Evolutionary conservation across 1,140 invertebrate genomes (phyloP).

Genomic region (Lepidotrigona ventralis): DNA sequence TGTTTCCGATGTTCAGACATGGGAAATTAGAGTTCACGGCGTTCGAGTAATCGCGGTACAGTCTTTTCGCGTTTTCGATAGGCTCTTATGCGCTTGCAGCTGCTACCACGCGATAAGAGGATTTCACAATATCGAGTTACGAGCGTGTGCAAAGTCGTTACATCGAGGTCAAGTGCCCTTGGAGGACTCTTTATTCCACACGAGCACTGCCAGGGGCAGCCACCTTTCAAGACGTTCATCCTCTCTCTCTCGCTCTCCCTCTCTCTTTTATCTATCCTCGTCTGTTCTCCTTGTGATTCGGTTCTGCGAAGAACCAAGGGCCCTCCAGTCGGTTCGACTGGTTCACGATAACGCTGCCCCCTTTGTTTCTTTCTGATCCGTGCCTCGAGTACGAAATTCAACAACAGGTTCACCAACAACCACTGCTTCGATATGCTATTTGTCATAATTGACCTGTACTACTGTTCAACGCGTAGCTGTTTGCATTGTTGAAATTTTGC

Average conservation of each 20-base stretch:
- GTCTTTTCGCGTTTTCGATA: conserved; percentile 37
- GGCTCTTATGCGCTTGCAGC: conserved; percentile 42
- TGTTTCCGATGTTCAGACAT: background rate
- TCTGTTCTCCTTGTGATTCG: conserved; percentile 22
- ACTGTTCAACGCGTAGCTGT: background rate
- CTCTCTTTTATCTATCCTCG: conserved; percentile 10
- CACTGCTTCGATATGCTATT: background rate
- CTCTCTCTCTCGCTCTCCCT: conserved; percentile 23
- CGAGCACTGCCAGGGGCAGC: conserved; percentile 53
- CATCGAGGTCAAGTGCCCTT: conserved; percentile 56
- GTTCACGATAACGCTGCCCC: conserved; percentile 23
- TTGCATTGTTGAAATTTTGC: background rate
- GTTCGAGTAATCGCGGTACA: conserved; percentile 22
- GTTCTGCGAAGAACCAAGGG: conserved; percentile 40
- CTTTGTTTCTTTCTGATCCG: conserved; percentile 13
- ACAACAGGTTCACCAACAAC: background rate
- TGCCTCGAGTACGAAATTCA: background rate
- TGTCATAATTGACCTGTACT: background rate
- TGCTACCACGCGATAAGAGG: conserved; percentile 58
- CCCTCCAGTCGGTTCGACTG: conserved; percentile 9
- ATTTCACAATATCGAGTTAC: conserved; percentile 64
- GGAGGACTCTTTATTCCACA: conserved; percentile 57
- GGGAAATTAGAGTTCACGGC: conserved; percentile 25
- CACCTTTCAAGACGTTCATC: conserved; percentile 46
- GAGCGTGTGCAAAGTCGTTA: conserved; percentile 62